Conservation (phyloP, 2,888 invertebrate genomes). For the Diarsia rubi region DNA sequence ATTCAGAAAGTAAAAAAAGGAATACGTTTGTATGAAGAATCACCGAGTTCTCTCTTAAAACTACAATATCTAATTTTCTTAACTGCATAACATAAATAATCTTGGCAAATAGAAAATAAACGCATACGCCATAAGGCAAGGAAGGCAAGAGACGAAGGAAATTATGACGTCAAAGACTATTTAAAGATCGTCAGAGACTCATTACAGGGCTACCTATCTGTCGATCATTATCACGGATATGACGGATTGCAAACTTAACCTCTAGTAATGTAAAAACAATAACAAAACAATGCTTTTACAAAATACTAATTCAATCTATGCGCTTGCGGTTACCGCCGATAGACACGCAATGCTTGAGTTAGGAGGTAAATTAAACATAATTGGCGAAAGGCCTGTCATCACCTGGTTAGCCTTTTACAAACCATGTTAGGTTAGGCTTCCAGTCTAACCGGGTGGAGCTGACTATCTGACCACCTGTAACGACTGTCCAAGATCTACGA, state of each 20-base stretch:
- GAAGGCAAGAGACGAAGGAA: neutral
- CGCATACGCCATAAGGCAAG: too few species aligned
- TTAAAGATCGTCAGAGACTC: neutral
- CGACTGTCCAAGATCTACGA: too few species aligned
- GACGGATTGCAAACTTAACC: conserved; percentile 20
- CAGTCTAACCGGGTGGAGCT: too few species aligned
- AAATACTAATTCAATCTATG: conserved; percentile 20
- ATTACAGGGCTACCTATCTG: neutral
- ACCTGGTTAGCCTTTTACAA: too few species aligned
- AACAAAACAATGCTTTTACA: conserved; percentile 20
- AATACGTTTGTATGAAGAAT: too few species aligned
- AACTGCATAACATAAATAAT: too few species aligned
- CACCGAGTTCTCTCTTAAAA: too few species aligned
- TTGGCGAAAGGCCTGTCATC: neutral
- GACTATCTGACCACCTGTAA: too few species aligned
- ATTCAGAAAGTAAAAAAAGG: too few species aligned
- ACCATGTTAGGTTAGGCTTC: too few species aligned
- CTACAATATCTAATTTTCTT: too few species aligned
- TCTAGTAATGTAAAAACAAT: conserved; percentile 12
- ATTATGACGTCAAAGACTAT: neutral
- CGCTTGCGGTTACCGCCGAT: neutral
- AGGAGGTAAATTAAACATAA: conserved; percentile 1
- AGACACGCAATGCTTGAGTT: conserved; percentile 24
- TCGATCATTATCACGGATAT: conserved; percentile 7
- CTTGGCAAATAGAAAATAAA: too few species aligned